These are phyloP conservation scores for Aleadryas rufinucha DNA, from an alignment of 2,113 vertebrate genomes.

Conservation along the genomic window DNA sequence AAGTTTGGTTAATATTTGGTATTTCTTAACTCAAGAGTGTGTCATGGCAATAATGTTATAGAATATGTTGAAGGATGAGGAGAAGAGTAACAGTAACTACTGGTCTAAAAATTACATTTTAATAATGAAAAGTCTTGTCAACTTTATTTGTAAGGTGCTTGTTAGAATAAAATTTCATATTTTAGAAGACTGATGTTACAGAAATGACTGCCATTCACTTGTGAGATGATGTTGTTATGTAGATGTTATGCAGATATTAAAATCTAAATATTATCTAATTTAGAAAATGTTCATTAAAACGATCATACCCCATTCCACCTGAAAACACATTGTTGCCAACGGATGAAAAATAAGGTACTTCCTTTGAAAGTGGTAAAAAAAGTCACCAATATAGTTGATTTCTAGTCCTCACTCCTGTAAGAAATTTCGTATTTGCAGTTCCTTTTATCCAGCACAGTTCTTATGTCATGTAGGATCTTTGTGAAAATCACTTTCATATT, in stretches of 20 bases:
- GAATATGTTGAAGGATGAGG: background rate
- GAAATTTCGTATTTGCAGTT: background rate
- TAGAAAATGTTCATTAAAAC: background rate
- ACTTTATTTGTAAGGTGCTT: background rate
- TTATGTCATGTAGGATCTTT: background rate
- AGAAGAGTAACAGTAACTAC: background rate
- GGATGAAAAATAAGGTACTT: background rate
- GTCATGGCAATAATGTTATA: background rate
- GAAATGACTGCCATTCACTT: background rate
- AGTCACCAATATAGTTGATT: background rate
- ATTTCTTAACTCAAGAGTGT: background rate
- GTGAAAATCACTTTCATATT: background rate
- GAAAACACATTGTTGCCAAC: background rate
- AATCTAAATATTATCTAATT: background rate
- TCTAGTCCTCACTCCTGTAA: background rate
- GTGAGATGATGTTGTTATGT: background rate
- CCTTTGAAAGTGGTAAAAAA: background rate
- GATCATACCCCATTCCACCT: background rate
- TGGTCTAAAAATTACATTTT: background rate
- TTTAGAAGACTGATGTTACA: background rate
- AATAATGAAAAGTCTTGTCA: background rate
- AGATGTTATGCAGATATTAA: background rate
- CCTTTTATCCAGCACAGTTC: background rate
- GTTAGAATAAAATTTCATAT: background rate
- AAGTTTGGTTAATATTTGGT: background rate